Conservation (phyloP, 2,797 vertebrate genomes). For the Rhinichthys osculus region DNA sequence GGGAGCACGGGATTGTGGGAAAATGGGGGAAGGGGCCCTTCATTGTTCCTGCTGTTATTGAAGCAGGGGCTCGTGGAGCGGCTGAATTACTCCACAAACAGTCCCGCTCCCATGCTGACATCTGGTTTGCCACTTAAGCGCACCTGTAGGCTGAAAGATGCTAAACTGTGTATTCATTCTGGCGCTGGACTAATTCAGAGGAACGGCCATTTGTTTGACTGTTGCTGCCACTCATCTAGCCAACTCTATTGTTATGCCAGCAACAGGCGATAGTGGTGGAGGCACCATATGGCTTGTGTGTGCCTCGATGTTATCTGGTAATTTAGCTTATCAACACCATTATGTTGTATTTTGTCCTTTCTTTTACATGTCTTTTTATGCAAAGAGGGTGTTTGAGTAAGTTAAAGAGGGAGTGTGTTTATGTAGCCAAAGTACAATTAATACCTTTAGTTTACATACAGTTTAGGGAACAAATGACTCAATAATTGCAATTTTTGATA, state of each 20-base stretch:
- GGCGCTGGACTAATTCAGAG: conserved; percentile 73
- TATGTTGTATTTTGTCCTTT: conserved; percentile 83
- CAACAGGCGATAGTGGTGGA: conserved; percentile 92
- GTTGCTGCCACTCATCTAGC: conserved; percentile 81
- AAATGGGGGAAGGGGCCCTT: conserved; percentile 67
- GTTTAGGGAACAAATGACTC: not conserved
- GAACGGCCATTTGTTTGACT: conserved; percentile 85
- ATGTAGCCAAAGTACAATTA: conserved; percentile 23
- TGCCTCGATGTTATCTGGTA: conserved; percentile 88
- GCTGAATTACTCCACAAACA: conserved; percentile 85
- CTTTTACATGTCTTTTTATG: conserved; percentile 69
- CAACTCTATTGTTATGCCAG: conserved; percentile 90
- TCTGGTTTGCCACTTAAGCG: conserved; percentile 91
- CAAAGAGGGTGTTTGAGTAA: conserved; percentile 35
- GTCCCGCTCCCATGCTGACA: conserved; percentile 86
- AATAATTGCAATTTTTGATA: not conserved
- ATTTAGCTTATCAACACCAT: conserved; percentile 86
- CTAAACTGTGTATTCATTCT: conserved; percentile 64
- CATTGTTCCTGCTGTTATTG: conserved; percentile 84
- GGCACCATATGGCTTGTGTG: conserved; percentile 97
- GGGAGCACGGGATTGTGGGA: conserved; percentile 66
- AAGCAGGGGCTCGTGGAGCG: conserved; percentile 76
- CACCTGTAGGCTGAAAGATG: conserved; percentile 88
- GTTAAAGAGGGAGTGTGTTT: conserved; percentile 43
- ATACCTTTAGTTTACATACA: not conserved